Evolutionary conservation across 1,140 invertebrate genomes (phyloP).

Genomic region (Temnothorax longispinosus): DNA sequence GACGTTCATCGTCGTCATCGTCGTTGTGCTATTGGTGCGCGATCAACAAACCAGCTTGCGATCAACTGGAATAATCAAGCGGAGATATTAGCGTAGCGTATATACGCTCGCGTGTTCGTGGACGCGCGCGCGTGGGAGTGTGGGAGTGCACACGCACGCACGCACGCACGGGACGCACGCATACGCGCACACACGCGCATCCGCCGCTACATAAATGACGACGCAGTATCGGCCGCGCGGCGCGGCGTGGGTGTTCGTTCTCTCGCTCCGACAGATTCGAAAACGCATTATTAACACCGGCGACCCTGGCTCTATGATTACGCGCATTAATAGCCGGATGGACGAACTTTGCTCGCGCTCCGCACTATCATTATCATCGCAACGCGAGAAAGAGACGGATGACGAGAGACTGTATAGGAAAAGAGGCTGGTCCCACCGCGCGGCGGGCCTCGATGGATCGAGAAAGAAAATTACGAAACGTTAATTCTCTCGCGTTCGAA

Average conservation of each 20-base stretch:
- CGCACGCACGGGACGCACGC: not conserved
- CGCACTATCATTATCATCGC: constrained; percentile 82
- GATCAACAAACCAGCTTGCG: constrained; percentile 38
- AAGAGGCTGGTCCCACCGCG: constrained; percentile 44
- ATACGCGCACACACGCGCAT: not conserved
- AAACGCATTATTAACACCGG: constrained; percentile 85
- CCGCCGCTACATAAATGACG: constrained; percentile 66
- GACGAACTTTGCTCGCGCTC: constrained; percentile 81
- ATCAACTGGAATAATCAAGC: constrained; percentile 49
- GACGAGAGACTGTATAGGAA: constrained; percentile 45
- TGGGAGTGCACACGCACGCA: not conserved
- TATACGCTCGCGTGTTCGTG: not conserved
- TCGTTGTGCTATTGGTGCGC: constrained; percentile 18
- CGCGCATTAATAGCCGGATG: constrained; percentile 83
- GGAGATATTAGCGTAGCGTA: constrained; percentile 39
- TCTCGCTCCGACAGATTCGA: constrained; percentile 79
- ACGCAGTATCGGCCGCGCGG: constrained; percentile 64
- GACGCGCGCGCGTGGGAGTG: not conserved
- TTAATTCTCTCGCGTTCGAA: not conserved
- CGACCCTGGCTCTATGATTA: constrained; percentile 85
- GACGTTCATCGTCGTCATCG: not conserved
- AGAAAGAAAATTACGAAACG: constrained; percentile 44
- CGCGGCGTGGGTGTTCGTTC: constrained; percentile 80
- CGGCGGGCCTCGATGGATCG: constrained; percentile 12
- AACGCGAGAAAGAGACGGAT: constrained; percentile 65